Conservation (phyloP, 2,888 invertebrate genomes). For the Temnothorax rugatulus region DNA sequence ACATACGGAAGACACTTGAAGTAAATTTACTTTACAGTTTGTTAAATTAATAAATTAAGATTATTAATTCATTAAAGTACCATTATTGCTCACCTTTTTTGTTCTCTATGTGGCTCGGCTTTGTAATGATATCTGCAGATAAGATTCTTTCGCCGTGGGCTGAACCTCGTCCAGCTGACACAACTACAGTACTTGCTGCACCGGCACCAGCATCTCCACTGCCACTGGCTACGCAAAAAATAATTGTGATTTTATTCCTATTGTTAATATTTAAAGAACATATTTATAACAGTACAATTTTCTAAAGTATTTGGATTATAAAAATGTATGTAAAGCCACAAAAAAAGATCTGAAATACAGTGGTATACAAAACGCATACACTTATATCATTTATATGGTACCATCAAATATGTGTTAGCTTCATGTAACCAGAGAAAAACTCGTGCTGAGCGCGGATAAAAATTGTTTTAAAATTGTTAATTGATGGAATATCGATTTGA, state of each 20-base stretch:
- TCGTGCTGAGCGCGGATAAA: too few species aligned
- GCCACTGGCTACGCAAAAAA: constrained; percentile 12
- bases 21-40: background rate
- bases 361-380: background rate
- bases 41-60: background rate
- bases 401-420: background rate
- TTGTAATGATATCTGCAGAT: constrained; percentile 86
- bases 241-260: background rate
- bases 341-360: background rate
- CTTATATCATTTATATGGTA: background rate
- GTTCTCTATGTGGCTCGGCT: constrained; percentile 76
- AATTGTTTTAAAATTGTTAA: too few species aligned
- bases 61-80: background rate
- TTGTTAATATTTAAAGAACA: background rate
- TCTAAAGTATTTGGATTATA: background rate
- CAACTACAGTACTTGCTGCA: constrained; percentile 84
- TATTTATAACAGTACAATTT: background rate
- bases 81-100: constrained; percentile 82
- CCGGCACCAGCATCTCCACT: constrained; percentile 53
- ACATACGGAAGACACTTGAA: background rate
- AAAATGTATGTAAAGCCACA: background rate
- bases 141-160: constrained; percentile 88
- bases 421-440: too few species aligned
- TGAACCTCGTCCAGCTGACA: constrained; percentile 87
- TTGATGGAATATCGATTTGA: too few species aligned